Evolutionary conservation across 2,888 invertebrate species (phyloP), one percentile per base, ranked within the genome.

Genomic region (Chymomyza procnemis): DNA sequence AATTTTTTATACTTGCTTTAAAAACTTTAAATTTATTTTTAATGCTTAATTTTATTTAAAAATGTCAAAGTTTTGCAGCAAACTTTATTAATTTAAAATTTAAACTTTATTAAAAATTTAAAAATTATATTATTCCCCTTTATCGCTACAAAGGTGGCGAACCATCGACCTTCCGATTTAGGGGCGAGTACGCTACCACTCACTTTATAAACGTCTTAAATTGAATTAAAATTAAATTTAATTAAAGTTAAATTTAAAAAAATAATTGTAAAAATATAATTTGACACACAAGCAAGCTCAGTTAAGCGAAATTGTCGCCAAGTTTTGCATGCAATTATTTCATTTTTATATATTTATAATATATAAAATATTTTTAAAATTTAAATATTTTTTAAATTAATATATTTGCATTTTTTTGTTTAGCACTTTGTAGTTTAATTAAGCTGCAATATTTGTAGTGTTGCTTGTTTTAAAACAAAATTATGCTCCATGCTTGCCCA

Each of bases 211-310:
- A n/a, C n/a, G n/a, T n/a, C n/a, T n/a, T n/a, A n/a, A n/a, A n/a
- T n/a, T n/a, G n/a, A n/a, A n/a, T n/a, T n/a, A n/a, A n/a, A n/a
- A n/a, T n/a, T n/a, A n/a, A n/a, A n/a, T n/a, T n/a, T n/a, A n/a
- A n/a, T n/a, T n/a, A n/a, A n/a, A n/a, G 12, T 21, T 52, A 9
- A 16, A 16, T 6, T 52, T 52, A 52, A 52, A 4, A 6, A 18
- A 19, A 52, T 18, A n/a, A 16, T 52, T 52, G 12, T 52, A 21
- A 19, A 21, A 21, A 52, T 3, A 1, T 14, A 47, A 1, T 8
- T 54, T 12, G 54, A 54, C 54, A 54, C 54, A 54, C 22, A 22
- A 21, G 19, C 18, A 54, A 21, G 54, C 54, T 54, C 54, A 54
- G 54, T 54, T 52, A 8, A 54, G 22, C 8, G 12, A 34, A 34